Evolutionary conservation across 1,140 invertebrate species (phyloP), one percentile per base, ranked within the genome.

Genomic region (Microplitis mediator): DNA sequence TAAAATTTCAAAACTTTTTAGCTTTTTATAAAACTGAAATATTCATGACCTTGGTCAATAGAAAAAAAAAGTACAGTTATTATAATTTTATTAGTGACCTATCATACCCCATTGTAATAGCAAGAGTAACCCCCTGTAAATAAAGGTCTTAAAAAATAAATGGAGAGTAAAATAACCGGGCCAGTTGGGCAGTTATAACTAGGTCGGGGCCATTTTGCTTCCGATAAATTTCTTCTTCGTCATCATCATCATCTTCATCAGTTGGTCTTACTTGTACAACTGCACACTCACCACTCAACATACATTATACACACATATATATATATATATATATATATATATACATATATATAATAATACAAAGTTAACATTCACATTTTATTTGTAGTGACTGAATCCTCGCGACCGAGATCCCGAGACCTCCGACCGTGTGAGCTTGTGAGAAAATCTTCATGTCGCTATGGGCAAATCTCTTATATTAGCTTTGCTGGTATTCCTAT

Each of bases 161-260:
- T 69, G 66, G 11, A n/a, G 60, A 39, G 5, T 60, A 39, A 32
- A 70, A 58, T 52, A 70, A 70, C 81, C 79, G 77, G 84, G 83
- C 79, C 83, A 79, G 76, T 84, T 80, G 84, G 82, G 84, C 79
- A 85, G 85, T 85, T 85, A 82, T 77, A 86, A 85, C 84, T 85
- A 80, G 85, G 85, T 86, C 85, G 76, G 45, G 45, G 23, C 63
- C 63, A 45, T 74, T 72, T 76, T 76, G 73, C 52, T 76, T 68
- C 74, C 61, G 75, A 66, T 71, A 31, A 66, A 62, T 67, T 52
- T 71, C 31, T 74, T 66, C 73, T 64, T 74, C 62, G 74, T 69
- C 67, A 56, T 16, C 63, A 31, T 72, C 58, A 51, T 61, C 56
- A 62, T 73, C 54, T 75, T 39, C 11, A 61, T 66, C 63, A 56